A percentile compares a stretch with the other conserved stretches of the same genome.
These are phyloP conservation scores for Helleia helle DNA, from an alignment of 2,888 invertebrate genomes.

Conservation along the genomic window DNA sequence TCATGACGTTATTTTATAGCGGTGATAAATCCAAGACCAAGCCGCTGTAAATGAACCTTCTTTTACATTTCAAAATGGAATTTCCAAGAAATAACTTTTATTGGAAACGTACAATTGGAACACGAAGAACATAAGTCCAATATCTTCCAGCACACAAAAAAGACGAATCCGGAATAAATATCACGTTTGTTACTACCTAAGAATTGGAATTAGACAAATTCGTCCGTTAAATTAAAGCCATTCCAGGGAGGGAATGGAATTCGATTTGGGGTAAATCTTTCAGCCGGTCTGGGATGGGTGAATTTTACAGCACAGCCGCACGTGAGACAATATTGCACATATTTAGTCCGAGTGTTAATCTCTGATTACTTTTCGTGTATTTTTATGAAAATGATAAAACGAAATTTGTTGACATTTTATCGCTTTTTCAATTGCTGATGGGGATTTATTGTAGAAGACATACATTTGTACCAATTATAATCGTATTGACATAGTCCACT, in stretches of 20 bases:
- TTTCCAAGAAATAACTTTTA: background rate
- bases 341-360: no score
- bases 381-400: no score
- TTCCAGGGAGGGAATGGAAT: constrained; percentile 53
- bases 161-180: constrained; percentile 55
- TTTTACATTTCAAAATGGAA: no score
- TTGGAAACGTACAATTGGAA: constrained; percentile 4
- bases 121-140: background rate
- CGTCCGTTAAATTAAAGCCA: constrained; percentile 70
- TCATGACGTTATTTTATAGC: no score
- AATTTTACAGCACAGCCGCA: background rate
- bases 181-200: constrained; percentile 69
- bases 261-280: constrained; percentile 68
- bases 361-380: no score
- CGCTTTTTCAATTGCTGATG: no score
- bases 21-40: no score
- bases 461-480: no score
- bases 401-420: no score
- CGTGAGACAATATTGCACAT: background rate
- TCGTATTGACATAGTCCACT: no score
- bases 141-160: constrained; percentile 19
- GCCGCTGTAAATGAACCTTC: no score
- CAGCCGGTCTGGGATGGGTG: constrained; percentile 22
- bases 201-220: constrained; percentile 73
- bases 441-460: no score